Conservation (phyloP, 30 jellyfish, hydroid and myxozoan genomes). For the Turritopsis rubra region DNA sequence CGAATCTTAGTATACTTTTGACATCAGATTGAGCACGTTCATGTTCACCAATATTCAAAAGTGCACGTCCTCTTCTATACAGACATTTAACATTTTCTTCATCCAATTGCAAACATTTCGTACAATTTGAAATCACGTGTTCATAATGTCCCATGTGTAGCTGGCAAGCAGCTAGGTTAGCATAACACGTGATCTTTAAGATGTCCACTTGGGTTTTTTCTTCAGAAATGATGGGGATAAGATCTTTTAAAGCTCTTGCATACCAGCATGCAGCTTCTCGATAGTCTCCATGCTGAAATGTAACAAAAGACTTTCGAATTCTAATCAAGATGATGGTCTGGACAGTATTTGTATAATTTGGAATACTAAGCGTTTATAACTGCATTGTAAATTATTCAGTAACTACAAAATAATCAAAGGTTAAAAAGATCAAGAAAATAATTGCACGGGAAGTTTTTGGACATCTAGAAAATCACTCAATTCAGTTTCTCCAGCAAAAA, state of each 20-base stretch:
- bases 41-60: conserved; percentile 29
- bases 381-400: too few relatives aligned
- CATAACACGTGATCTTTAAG: conserved; percentile 36
- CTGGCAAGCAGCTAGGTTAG: conserved; percentile 82
- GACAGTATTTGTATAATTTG: too few relatives aligned
- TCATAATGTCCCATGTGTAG: conserved; percentile 47
- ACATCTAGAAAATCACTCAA: conserved; percentile 53
- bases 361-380: too few relatives aligned
- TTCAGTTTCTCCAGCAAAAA: conserved; percentile 44
- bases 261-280: conserved; percentile 42
- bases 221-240: conserved; percentile 39
- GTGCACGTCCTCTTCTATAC: conserved; percentile 59
- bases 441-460: conserved; percentile 33
- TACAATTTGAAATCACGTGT: conserved; percentile 46
- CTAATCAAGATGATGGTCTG: not conserved
- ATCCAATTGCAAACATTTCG: conserved; percentile 49
- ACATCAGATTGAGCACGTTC: conserved; percentile 47
- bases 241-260: conserved; percentile 42
- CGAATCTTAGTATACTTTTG: conserved; percentile 26
- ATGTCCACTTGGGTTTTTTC: conserved; percentile 3
- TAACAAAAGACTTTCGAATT: not conserved
- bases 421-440: not conserved
- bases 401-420: too few relatives aligned
- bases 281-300: conserved; percentile 41
- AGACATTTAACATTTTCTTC: conserved; percentile 36